Percentiles rank a stretch among this genome's conserved stretches.
Evolutionary conservation across 2,888 invertebrate species (phyloP).

Genomic region (Chelonus formosanus): DNA sequence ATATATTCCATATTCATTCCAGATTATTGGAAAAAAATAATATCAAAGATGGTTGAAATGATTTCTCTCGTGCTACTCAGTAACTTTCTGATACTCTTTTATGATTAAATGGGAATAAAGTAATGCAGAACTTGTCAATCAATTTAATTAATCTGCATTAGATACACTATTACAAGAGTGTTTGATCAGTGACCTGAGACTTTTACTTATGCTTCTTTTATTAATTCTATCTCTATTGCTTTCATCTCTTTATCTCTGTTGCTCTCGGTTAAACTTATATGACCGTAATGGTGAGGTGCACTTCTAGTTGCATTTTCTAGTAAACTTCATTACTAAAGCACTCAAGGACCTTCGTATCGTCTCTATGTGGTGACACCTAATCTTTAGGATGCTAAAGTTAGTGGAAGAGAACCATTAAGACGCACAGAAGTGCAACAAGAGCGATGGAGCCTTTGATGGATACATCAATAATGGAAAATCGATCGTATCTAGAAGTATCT

Average conservation of each 20-base stretch:
- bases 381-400: no score
- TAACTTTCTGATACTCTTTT: no score
- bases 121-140: background rate
- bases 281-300: conserved; percentile 36
- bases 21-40: no score
- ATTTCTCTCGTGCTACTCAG: no score
- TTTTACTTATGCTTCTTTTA: conserved; percentile 4
- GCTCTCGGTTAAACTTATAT: conserved; percentile 35
- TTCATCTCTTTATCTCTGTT: conserved; percentile 9
- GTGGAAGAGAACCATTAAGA: no score
- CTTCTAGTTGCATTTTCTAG: conserved; percentile 37
- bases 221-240: conserved; percentile 14
- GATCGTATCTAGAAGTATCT: no score
- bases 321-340: conserved; percentile 47
- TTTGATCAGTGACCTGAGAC: conserved; percentile 9
- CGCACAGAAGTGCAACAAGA: no score
- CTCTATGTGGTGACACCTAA: conserved; percentile 5
- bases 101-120: background rate
- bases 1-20: no score
- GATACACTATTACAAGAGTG: conserved; percentile 4
- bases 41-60: background rate
- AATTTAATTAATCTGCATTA: conserved; percentile 19
- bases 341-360: conserved; percentile 27
- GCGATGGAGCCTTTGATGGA: no score
- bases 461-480: no score